These are phyloP conservation scores for Galleria mellonella DNA, from an alignment of 1,140 invertebrate species.

Conservation along the genomic window DNA sequence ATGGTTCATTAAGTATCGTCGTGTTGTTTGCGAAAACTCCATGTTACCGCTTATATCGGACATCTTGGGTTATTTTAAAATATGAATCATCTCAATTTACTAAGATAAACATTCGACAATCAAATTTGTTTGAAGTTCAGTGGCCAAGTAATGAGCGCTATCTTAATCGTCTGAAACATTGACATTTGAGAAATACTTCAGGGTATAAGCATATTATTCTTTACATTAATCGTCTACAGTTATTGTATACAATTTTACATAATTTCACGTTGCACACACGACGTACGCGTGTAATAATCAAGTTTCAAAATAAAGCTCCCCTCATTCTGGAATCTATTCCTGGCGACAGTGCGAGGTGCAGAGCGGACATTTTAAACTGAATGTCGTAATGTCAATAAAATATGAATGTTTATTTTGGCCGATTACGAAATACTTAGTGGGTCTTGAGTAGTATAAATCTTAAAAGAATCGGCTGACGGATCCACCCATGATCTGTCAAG, in stretches of 20 bases:
- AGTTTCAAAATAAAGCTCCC: conserved; percentile 58
- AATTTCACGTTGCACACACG: not conserved
- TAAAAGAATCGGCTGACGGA: conserved; percentile 47
- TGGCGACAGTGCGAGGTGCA: conserved; percentile 29
- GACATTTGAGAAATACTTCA: no score
- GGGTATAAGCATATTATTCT: no score
- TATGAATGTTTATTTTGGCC: conserved; percentile 66
- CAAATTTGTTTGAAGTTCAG: conserved; percentile 21
- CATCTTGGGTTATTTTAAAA: conserved; percentile 14
- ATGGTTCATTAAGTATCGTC: not conserved
- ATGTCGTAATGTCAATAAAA: conserved; percentile 70
- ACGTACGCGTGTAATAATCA: conserved; percentile 15
- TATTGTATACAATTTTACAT: not conserved
- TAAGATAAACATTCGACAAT: conserved; percentile 24
- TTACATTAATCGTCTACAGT: no score
- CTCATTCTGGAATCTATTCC: conserved; percentile 54
- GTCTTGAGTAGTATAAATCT: conserved; percentile 51
- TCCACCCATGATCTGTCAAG: conserved; percentile 42
- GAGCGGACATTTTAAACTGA: conserved; percentile 35
- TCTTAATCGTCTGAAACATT: no score
- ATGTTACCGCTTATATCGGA: not conserved
- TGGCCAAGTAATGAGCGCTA: conserved; percentile 22
- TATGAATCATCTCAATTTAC: conserved; percentile 23
- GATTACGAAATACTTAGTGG: conserved; percentile 61
- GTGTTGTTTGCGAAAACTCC: conserved; percentile 1